These are phyloP conservation scores for Trogon surrucura DNA, from an alignment of 2,113 vertebrate species.

Conservation along the genomic window DNA sequence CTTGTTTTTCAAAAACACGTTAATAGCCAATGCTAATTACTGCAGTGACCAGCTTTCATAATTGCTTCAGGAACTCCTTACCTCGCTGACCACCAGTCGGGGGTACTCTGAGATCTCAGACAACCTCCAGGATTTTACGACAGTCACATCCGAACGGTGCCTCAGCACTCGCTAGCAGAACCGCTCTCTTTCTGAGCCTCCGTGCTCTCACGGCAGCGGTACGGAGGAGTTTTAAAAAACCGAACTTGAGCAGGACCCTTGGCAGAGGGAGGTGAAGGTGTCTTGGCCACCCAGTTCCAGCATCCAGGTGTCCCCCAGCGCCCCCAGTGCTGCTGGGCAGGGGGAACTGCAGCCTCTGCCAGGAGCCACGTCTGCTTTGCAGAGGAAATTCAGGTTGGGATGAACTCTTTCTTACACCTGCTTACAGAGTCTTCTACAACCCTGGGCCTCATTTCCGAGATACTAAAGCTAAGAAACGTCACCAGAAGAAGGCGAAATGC, in stretches of 20 bases:
- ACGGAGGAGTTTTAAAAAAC: rapidly evolving
- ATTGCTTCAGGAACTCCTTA: neutral
- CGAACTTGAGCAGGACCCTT: neutral
- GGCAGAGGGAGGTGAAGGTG: neutral
- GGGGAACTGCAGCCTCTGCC: neutral
- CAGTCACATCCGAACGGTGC: no score
- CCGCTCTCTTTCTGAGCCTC: neutral
- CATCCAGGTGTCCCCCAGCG: neutral
- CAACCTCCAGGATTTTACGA: neutral
- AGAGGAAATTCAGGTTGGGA: rapidly evolving
- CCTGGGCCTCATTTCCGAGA: neutral
- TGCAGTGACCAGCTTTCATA: neutral
- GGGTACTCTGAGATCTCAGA: neutral
- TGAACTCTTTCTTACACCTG: neutral
- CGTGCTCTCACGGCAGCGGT: rapidly evolving
- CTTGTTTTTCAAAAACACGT: neutral
- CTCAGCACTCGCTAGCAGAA: neutral
- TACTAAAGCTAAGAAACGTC: neutral
- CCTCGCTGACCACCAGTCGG: rapidly evolving
- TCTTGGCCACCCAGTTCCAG: neutral
- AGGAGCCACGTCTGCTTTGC: rapidly evolving
- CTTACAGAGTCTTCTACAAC: rapidly evolving
- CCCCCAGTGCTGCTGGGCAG: rapidly evolving
- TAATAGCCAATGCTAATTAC: neutral
- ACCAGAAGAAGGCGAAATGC: neutral